Base-by-base conservation (phyloP, 2,888 invertebrate genomes). In the Melanotus villosus region DNA sequence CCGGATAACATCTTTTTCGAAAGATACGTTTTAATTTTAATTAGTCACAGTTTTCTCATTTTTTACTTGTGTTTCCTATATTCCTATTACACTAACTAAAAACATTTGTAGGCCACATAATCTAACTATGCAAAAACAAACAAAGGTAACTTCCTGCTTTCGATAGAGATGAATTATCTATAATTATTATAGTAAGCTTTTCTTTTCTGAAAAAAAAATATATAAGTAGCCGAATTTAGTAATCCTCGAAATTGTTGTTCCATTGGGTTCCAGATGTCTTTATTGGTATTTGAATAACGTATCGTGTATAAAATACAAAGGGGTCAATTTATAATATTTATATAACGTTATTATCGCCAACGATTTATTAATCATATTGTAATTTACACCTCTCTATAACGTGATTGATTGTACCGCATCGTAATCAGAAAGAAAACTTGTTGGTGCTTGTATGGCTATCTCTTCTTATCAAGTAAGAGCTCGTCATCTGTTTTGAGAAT, bases 381-480 rank as follows among this genome's bases (percentile, higher is more conserved):
- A 64, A 64, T 64, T 64, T 54, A 64, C 64, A 64, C 64, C 64
- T 64, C 52, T 63, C 64, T 54, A 64, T 64, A 56, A 56, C 30
- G 59, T 64, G 64, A 64, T 64, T 64, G 64, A 64, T 62, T 60
- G 59, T 60, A 12, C 30, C 1, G 12, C 10, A 54, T 38, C n/a
- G 21, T 16, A 21, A 16, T 57, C 50, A 12, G 26, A 14, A 16
- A 50, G 50, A 50, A 57, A 14, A 36, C 9, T 36, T 10, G 36
- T 21, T 14, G n/a, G 14, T 38, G 21, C n/a, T n/a, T 9, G 7
- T 7, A 14, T 5, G 19, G n/a, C 54, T 7, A 2, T 52, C 7
- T 43, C n/a, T 43, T 43, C 43, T 43, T 43, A 18, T 19, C 43
- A 16, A 6, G 19, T 9, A 19, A 10, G 7, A 43, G 18, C 18